Percentiles rank a stretch among this genome's conserved stretches.
These are phyloP conservation scores for Corythornis vintsioides DNA, from an alignment of 2,113 vertebrate genomes.

Conservation along the genomic window DNA sequence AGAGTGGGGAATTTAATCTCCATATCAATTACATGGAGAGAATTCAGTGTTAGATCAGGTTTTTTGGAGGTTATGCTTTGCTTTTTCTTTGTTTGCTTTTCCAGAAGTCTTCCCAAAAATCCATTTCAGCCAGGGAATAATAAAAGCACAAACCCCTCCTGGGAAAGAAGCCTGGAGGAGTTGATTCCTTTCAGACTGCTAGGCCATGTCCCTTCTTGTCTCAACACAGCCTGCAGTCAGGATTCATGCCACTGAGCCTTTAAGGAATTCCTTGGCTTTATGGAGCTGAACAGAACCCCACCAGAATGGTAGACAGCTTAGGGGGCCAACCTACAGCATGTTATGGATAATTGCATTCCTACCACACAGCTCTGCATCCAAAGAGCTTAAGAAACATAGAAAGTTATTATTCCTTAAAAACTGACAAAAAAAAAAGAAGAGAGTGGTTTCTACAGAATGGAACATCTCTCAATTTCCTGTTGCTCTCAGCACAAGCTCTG, in stretches of 20 bases:
- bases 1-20: not conserved
- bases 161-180: not conserved
- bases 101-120: not conserved
- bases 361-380: not conserved
- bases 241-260: not conserved
- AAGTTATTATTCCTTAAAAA: not conserved
- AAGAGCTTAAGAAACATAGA: not conserved
- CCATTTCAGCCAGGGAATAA: not conserved
- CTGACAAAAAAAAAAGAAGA: not conserved
- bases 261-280: not conserved
- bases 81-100: not conserved
- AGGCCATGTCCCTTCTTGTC: not conserved
- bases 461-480: not conserved
- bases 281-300: not conserved
- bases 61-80: not conserved
- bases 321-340: not conserved
- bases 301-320: not conserved
- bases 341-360: not conserved
- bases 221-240: not conserved
- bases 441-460: not conserved
- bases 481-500: not conserved
- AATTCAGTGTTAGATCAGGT: not conserved
- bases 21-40: not conserved
- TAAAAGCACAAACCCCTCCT: not conserved
- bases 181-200: conserved; percentile 11